phyloP scores from a whole-genome alignment of 2,797 vertebrate genomes.

The Poeciliopsis turneri region DNA sequence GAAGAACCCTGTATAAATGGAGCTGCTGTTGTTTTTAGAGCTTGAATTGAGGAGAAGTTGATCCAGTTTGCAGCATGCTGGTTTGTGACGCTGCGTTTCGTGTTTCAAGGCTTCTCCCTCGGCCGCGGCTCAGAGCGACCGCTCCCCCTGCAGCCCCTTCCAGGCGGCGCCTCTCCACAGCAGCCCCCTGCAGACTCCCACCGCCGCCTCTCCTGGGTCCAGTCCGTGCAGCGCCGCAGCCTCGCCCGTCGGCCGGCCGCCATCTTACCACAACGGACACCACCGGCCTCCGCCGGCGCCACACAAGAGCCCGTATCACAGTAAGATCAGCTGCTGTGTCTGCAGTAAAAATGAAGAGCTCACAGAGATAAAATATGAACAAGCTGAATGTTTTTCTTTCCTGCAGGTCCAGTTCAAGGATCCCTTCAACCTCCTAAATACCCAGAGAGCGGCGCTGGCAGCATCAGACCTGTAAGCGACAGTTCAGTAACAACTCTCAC shows the following conservation, averaged over 20 bases:
- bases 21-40: neutral
- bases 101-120: slow-evolving; percentile 83
- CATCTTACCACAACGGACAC: slow-evolving; percentile 86
- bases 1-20: neutral
- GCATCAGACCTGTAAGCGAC: slow-evolving; percentile 91
- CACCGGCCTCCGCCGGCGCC: slow-evolving; percentile 69
- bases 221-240: slow-evolving; percentile 80
- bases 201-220: slow-evolving; percentile 67
- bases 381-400: neutral
- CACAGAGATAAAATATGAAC: too few relatives aligned
- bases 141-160: slow-evolving; percentile 63
- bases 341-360: neutral
- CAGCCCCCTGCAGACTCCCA: slow-evolving; percentile 86
- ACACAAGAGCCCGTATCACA: slow-evolving; percentile 71
- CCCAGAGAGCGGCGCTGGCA: slow-evolving; percentile 84
- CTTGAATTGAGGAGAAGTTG: neutral
- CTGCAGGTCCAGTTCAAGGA: slow-evolving; percentile 76
- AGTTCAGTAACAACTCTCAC: neutral
- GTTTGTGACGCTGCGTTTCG: neutral
- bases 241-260: slow-evolving; percentile 86
- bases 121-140: slow-evolving; percentile 67
- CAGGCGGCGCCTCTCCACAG: slow-evolving; percentile 69
- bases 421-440: slow-evolving; percentile 86
- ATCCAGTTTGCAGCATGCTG: neutral
- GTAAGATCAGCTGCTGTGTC: slow-evolving; percentile 54